Percentiles rank a stretch among this genome's conserved stretches.
These are phyloP conservation scores for Urocyon cinereoargenteus DNA, from an alignment of 2,797 vertebrate genomes.

Conservation along the genomic window DNA sequence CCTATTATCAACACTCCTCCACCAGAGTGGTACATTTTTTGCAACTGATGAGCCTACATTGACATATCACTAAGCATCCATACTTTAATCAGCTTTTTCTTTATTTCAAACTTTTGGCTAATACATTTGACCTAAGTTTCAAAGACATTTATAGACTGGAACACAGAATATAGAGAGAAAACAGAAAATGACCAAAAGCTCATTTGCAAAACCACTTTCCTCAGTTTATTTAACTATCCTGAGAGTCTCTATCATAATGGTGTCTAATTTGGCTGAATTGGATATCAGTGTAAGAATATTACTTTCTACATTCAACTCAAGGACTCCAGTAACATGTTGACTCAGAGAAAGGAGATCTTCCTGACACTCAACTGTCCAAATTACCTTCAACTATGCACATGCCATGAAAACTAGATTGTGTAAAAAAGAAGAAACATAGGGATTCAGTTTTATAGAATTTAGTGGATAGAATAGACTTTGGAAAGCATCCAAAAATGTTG, in stretches of 20 bases:
- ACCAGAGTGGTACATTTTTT: background rate
- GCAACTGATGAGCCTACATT: background rate
- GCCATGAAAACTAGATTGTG: background rate
- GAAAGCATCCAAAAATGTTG: background rate
- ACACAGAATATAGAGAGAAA: background rate
- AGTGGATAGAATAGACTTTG: background rate
- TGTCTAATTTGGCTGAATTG: background rate
- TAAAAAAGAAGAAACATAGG: background rate
- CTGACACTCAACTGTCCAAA: background rate
- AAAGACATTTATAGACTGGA: background rate
- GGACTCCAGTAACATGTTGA: background rate
- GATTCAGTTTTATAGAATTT: background rate
- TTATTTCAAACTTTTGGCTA: background rate
- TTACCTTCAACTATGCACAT: background rate
- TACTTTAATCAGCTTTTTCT: background rate
- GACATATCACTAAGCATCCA: background rate
- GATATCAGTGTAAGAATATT: background rate
- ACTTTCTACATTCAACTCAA: background rate
- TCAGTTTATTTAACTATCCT: background rate
- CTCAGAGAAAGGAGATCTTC: background rate
- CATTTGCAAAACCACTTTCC: background rate
- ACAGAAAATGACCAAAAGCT: background rate
- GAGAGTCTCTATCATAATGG: background rate
- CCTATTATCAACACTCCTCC: background rate
- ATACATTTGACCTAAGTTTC: background rate